Percentiles rank a stretch among this genome's conserved stretches.
Conservation (phyloP, 2,888 invertebrate genomes). For the Dascillus cervinus region DNA sequence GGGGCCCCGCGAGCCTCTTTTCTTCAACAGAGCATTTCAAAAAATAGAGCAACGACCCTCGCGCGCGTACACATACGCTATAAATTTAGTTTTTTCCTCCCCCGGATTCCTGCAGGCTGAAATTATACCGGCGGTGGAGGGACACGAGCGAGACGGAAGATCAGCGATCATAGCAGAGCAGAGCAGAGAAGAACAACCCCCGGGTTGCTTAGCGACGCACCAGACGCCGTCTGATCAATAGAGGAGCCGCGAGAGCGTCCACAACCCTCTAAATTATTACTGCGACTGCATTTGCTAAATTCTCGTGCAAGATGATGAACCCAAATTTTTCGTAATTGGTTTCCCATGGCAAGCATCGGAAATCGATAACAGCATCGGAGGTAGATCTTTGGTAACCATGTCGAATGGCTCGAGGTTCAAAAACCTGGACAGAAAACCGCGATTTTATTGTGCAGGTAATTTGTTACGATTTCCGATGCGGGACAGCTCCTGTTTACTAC, state of each 20-base stretch:
- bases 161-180: constrained; percentile 11
- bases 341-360: no score
- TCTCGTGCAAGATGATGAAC: no score
- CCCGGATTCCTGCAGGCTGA: constrained; percentile 15
- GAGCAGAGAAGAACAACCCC: no score
- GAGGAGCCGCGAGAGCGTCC: constrained; percentile 23
- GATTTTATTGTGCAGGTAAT: background rate
- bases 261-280: constrained; percentile 20
- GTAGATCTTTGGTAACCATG: no score
- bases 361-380: no score
- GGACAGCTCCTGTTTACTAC: no score
- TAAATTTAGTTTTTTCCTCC: constrained; percentile 10
- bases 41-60: constrained; percentile 21
- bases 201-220: constrained; percentile 35
- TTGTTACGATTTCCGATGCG: background rate
- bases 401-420: no score
- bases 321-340: no score
- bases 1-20: no score
- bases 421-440: background rate
- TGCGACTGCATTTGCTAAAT: constrained; percentile 17
- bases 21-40: no score
- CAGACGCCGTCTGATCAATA: constrained; percentile 38
- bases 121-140: constrained; percentile 5
- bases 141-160: constrained; percentile 9
- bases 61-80: constrained; percentile 9